These are phyloP conservation scores for Thymelicus lineola DNA, from an alignment of 2,888 invertebrate species.

Conservation along the genomic window DNA sequence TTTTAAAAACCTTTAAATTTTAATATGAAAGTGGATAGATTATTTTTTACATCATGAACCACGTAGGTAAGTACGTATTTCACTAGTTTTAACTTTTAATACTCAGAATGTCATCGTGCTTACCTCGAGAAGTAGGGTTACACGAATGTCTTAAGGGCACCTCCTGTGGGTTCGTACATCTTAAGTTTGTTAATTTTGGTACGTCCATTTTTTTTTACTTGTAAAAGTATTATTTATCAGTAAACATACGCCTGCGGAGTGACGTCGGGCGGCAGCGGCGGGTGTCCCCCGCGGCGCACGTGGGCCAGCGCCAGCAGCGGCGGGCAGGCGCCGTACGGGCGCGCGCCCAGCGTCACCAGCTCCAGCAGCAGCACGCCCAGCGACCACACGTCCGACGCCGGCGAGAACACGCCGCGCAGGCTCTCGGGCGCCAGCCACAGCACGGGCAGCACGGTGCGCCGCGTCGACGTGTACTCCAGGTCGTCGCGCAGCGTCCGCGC, in stretches of 20 bases:
- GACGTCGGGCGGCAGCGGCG: constrained; percentile 86
- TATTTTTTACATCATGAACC: too few species aligned
- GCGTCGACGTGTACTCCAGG: constrained; percentile 89
- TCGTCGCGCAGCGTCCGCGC: constrained; percentile 89
- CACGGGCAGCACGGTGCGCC: constrained; percentile 93
- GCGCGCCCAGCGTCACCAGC: constrained; percentile 94
- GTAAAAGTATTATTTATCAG: background rate
- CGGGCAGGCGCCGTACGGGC: constrained; percentile 92
- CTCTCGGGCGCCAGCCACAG: constrained; percentile 97
- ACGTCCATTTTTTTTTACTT: too few species aligned
- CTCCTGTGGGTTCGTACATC: too few species aligned
- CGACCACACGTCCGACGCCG: constrained; percentile 95
- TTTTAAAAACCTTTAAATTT: too few species aligned
- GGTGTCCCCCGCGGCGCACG: constrained; percentile 87
- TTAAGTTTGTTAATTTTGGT: too few species aligned
- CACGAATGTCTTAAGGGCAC: too few species aligned
- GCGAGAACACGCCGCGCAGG: constrained; percentile 91
- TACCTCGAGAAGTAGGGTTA: too few species aligned
- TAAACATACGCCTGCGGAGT: constrained; percentile 52
- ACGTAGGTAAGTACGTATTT: too few species aligned
- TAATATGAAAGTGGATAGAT: too few species aligned
- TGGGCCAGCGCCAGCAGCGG: constrained; percentile 87
- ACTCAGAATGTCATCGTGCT: too few species aligned
- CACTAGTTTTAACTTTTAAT: too few species aligned
- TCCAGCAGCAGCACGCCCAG: constrained; percentile 93